These are phyloP conservation scores for Dasypogon diadema DNA, from an alignment of 2,888 invertebrate species.

Conservation along the genomic window DNA sequence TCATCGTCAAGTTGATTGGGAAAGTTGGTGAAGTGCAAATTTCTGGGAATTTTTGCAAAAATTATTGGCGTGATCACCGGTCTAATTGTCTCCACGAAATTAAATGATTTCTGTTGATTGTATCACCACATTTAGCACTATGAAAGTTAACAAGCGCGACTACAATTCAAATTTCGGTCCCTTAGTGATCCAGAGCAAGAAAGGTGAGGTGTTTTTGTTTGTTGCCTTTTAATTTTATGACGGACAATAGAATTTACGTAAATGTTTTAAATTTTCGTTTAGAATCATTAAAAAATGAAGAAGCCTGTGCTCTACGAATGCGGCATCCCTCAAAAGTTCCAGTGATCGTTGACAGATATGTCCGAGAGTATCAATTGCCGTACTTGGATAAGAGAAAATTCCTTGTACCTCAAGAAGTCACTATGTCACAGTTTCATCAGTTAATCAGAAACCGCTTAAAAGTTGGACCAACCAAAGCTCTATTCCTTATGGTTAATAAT, in stretches of 20 bases:
- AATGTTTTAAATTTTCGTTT: slow-evolving; percentile 11
- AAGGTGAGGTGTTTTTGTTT: slow-evolving; percentile 52
- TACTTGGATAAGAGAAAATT: slow-evolving; percentile 87
- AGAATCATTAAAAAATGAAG: slow-evolving; percentile 71
- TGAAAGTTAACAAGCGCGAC: slow-evolving; percentile 54
- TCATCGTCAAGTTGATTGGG: neutral
- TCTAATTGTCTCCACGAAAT: neutral
- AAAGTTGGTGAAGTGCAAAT: neutral
- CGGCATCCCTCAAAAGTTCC: slow-evolving; percentile 86
- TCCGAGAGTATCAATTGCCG: slow-evolving; percentile 82
- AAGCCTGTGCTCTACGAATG: slow-evolving; percentile 80
- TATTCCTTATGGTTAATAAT: slow-evolving; percentile 87
- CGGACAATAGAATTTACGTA: no score
- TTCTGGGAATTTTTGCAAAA: neutral
- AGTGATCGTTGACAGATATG: slow-evolving; percentile 85
- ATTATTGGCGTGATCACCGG: neutral
- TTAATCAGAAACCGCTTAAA: slow-evolving; percentile 75
- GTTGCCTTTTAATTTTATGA: neutral
- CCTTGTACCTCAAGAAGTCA: slow-evolving; percentile 88
- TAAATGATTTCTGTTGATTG: slow-evolving; percentile 48
- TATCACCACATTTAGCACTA: slow-evolving; percentile 51
- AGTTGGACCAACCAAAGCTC: slow-evolving; percentile 74
- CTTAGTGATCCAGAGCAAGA: slow-evolving; percentile 35
- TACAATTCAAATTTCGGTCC: slow-evolving; percentile 53
- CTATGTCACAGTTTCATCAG: slow-evolving; percentile 88